Evolutionary conservation across 1,140 invertebrate species (phyloP), one percentile per base, ranked within the genome.

Genomic region (Chironomus striatipennis): DNA sequence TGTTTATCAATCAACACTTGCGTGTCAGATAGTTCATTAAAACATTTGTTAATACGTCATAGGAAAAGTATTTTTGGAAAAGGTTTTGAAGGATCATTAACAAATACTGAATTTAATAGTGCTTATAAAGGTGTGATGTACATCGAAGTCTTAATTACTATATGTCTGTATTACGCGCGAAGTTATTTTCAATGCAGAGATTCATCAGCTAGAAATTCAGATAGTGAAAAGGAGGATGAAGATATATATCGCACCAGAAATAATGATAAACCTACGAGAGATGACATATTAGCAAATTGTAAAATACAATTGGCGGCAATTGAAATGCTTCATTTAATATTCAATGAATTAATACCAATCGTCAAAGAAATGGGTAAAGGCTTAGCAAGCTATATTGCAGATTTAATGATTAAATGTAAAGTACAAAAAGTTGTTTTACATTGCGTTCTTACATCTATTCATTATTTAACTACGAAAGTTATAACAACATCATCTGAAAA

Each of bases 361-460:
- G 91, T 94, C n/a, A 88, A 89, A 74, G 93, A 93, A 77, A 93
- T 90, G 80, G 91, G 89, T 0, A 89, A 89, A 78, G 92, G 90
- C 42, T 90, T 96, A 79, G 89, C 91, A 21, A 90, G 88, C 75
- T 96, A 94, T 81, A 90, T 97, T 43, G 89, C 89, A 73, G 92
- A 95, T 83, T 82, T 96, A 75, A 83, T 97, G 76, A 86, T 87
- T 0, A 89, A 92, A 75, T 93, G 93, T 79, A 95, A 95, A 83
- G 86, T 96, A 24, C 94, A 96, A 83, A 95, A 95, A 81, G 90
- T 93, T n/a, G 84, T 94, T 34, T 84, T 97, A 43, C 93, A 95
- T 80, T 94, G 93, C 81, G 83, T 95, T 24, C 85, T 94, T 12
- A 90, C 93, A 7, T 91, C 90, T 24, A 92, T 95, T 3, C 85